Conservation (phyloP, 2,113 vertebrate genomes). For the Edolisoma coerulescens region DNA sequence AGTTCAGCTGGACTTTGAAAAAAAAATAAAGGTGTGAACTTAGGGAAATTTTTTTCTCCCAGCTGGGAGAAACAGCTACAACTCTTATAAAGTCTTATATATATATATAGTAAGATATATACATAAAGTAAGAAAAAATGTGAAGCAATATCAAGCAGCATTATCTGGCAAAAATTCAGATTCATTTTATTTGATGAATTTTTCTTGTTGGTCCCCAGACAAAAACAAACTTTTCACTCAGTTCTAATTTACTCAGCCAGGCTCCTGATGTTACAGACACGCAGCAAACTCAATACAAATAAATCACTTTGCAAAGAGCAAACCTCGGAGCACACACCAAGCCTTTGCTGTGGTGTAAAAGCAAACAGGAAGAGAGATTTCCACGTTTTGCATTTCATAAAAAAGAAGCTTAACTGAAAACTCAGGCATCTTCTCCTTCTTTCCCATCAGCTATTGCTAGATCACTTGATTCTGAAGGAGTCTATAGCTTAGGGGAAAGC, state of each 20-base stretch:
- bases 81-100: neutral
- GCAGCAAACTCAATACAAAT: neutral
- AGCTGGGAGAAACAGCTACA: neutral
- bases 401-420: neutral
- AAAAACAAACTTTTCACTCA: slow-evolving; percentile 6
- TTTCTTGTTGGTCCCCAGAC: neutral
- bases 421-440: neutral
- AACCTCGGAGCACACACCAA: neutral
- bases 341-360: neutral
- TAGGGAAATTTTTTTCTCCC: neutral
- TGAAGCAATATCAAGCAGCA: neutral
- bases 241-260: neutral
- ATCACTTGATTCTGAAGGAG: neutral
- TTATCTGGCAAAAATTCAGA: neutral
- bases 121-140: neutral
- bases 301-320: neutral
- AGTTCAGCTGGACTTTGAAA: neutral
- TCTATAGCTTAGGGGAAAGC: neutral
- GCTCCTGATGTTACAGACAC: neutral
- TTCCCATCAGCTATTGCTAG: neutral
- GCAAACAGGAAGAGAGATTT: neutral
- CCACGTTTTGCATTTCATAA: neutral
- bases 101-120: neutral
- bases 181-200: neutral
- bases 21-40: neutral